Conservation (phyloP, 2,888 invertebrate genomes). For the Creontiades dilutus region DNA sequence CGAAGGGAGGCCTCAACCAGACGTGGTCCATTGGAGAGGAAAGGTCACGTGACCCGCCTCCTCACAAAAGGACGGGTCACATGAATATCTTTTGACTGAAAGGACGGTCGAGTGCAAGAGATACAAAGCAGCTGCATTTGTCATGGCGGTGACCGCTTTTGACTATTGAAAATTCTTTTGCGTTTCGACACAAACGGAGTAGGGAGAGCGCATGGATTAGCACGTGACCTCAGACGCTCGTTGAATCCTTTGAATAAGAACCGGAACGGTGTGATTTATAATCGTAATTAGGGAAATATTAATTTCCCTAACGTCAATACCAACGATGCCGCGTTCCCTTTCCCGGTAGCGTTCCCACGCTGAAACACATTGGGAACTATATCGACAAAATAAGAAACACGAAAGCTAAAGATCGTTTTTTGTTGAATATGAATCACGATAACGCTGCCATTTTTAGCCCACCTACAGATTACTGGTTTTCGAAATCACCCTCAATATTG, state of each 20-base stretch:
- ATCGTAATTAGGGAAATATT: not conserved
- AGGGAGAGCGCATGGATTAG: conserved; percentile 43
- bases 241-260: not conserved
- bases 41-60: conserved; percentile 62
- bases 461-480: too few species aligned
- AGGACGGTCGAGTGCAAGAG: not conserved
- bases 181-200: not conserved
- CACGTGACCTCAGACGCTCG: conserved; percentile 11
- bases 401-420: too few species aligned
- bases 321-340: not conserved
- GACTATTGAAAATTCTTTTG: conserved; percentile 37
- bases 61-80: conserved; percentile 38
- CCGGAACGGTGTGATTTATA: conserved; percentile 21
- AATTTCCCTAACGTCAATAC: not conserved
- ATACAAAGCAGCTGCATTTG: conserved; percentile 61
- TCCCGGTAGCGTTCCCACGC: not conserved
- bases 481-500: too few species aligned
- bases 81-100: conserved; percentile 57
- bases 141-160: conserved; percentile 48
- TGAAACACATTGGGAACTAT: not conserved
- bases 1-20: not conserved
- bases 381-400: not conserved
- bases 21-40: conserved; percentile 61
- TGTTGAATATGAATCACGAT: too few species aligned
- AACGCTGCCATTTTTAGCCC: too few species aligned